Evolutionary conservation across 2,888 invertebrate species (phyloP).

Genomic region (Apamea monoglypha): DNA sequence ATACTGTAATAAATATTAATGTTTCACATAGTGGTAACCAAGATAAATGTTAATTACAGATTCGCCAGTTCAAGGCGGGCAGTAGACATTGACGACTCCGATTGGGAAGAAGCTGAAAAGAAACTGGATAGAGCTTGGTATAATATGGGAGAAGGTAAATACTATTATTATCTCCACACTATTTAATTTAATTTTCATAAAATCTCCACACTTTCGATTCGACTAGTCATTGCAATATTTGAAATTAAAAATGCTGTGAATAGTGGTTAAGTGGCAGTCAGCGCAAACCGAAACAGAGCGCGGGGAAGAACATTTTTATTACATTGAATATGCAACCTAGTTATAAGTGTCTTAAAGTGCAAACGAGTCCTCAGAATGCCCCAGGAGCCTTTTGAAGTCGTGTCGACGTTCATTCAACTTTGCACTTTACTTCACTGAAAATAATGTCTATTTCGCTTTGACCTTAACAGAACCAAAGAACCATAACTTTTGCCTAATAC

Average conservation of each 20-base stretch:
- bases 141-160: conserved; percentile 95
- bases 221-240: neutral
- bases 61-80: conserved; percentile 89
- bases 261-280: neutral
- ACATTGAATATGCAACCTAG: neutral
- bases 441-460: neutral
- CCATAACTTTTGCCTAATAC: neutral
- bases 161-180: neutral
- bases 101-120: conserved; percentile 98
- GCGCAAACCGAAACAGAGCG: neutral
- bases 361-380: no score
- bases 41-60: conserved; percentile 67
- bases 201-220: no score
- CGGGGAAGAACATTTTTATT: no score
- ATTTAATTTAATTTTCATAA: neutral
- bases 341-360: neutral
- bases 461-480: neutral
- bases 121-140: conserved; percentile 99
- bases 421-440: neutral
- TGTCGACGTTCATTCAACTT: neutral
- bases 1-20: no score
- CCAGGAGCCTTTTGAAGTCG: no score
- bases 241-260: neutral
- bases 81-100: conserved; percentile 93
- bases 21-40: neutral